Percentiles rank a stretch among this genome's conserved stretches.
These are phyloP conservation scores for Smutsia temminckii DNA, from an alignment of 2,797 vertebrate species.

Conservation along the genomic window DNA sequence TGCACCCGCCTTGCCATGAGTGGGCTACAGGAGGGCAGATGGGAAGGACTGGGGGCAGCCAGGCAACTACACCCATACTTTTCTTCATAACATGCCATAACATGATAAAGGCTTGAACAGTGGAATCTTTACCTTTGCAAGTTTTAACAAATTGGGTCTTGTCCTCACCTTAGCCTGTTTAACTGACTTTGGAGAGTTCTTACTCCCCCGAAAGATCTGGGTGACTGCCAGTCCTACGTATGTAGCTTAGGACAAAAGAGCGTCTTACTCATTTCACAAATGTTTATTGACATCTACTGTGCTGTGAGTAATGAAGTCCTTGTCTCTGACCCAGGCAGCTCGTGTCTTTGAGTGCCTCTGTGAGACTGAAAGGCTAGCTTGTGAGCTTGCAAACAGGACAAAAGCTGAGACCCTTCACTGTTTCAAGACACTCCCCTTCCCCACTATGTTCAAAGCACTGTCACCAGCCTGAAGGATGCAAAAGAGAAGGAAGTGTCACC, in stretches of 20 bases:
- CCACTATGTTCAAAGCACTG: rapidly evolving
- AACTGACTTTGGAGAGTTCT: not conserved
- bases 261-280: not conserved
- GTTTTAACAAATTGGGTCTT: not conserved
- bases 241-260: not conserved
- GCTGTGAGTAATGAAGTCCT: not conserved
- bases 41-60: not conserved
- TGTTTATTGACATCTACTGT: no score
- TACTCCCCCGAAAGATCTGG: not conserved
- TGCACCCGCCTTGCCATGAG: not conserved
- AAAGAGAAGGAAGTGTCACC: not conserved
- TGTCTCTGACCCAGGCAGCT: not conserved
- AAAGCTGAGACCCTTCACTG: not conserved
- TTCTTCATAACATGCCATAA: not conserved
- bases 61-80: not conserved
- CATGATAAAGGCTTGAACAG: not conserved
- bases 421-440: not conserved
- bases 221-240: not conserved
- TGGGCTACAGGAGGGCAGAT: not conserved
- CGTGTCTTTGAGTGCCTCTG: not conserved
- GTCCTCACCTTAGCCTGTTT: not conserved
- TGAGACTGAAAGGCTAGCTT: not conserved
- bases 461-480: not conserved
- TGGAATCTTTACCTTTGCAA: not conserved
- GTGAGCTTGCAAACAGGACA: no score